Conservation (phyloP, 2,888 invertebrate species). For the Galerucella calmariensis region DNA sequence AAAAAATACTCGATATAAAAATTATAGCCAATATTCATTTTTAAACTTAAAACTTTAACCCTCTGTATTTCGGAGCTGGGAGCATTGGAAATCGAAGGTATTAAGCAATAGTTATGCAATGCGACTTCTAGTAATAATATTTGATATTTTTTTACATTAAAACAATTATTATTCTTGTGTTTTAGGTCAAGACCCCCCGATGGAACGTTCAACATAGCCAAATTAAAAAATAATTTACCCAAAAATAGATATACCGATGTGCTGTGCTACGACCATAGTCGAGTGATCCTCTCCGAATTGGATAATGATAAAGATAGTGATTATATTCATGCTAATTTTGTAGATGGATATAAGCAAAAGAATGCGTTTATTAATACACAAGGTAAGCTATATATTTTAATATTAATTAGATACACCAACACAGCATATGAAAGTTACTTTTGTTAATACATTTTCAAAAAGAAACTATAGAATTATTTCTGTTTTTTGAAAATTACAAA, state of each 20-base stretch:
- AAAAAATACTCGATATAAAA: too few relatives aligned
- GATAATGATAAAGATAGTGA: slow-evolving; percentile 84
- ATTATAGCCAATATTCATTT: too few relatives aligned
- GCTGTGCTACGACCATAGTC: slow-evolving; percentile 93
- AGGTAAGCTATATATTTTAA: slow-evolving; percentile 68
- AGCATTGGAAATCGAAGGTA: too few relatives aligned
- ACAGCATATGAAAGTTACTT: background rate
- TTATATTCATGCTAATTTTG: slow-evolving; percentile 98
- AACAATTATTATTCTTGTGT: slow-evolving; percentile 16
- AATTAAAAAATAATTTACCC: slow-evolving; percentile 79
- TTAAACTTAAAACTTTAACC: too few relatives aligned
- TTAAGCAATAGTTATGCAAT: background rate
- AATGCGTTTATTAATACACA: slow-evolving; percentile 98
- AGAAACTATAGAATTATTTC: too few relatives aligned
- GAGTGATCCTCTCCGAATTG: slow-evolving; percentile 81
- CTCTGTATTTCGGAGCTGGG: too few relatives aligned
- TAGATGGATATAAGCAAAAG: slow-evolving; percentile 97
- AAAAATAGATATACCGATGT: slow-evolving; percentile 96
- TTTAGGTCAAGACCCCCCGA: slow-evolving; percentile 78
- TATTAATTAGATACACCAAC: background rate
- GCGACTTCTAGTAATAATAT: background rate
- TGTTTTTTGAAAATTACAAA: too few relatives aligned
- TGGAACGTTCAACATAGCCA: slow-evolving; percentile 90
- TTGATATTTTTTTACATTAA: background rate
- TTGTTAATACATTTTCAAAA: too few relatives aligned